Base-by-base conservation (phyloP, 2,113 vertebrate genomes). In the Grantiella picta region DNA sequence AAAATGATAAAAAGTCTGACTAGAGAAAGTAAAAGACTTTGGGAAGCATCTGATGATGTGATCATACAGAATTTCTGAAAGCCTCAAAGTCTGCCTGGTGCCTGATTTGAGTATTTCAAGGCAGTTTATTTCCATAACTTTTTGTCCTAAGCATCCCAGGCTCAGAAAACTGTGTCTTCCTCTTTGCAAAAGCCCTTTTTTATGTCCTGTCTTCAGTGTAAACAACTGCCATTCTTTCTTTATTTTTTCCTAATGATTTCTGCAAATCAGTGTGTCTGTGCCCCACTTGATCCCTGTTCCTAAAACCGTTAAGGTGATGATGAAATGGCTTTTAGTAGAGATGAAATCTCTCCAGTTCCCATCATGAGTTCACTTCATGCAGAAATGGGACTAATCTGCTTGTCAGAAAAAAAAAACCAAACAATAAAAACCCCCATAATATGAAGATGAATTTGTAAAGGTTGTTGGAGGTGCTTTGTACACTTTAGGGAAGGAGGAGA, bases 391-490 rank as follows among this genome's bases (percentile, higher is more conserved):
- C 27, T 22, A 17, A 61, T 31, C 27, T 28, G 21, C 29, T 28
- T 53, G 16, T 4, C n/a, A 33, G 13, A 7, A 78, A 56, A 54
- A 73, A 40, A 42, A 38, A 15, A 20, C 27, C 40, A 28, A 47
- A 40, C 19, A 47, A 50, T 8, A 25, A 60, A 60, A 36, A 35
- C 3, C 4, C 7, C 8, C 12, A 31, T 15, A 0, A 1, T 23
- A 35, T 31, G 28, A 73, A 59, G 4, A 8, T 45, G 15, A 63
- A 59, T 75, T 38, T 25, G 6, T 59, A 38, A 59, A 82, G 2
- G 8, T 5, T 85, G 7, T 57, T 61, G 35, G 20, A 68, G 2
- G 20, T 71, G 11, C 2, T 27, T 45, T 42, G 25, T 28, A 12
- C 8, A 12, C 50, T 54, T 25, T 3, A 0, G 28, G 18, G 17